These are phyloP conservation scores for Jaculus jaculus DNA, from an alignment of 2,113 vertebrate species.

Conservation along the genomic window DNA sequence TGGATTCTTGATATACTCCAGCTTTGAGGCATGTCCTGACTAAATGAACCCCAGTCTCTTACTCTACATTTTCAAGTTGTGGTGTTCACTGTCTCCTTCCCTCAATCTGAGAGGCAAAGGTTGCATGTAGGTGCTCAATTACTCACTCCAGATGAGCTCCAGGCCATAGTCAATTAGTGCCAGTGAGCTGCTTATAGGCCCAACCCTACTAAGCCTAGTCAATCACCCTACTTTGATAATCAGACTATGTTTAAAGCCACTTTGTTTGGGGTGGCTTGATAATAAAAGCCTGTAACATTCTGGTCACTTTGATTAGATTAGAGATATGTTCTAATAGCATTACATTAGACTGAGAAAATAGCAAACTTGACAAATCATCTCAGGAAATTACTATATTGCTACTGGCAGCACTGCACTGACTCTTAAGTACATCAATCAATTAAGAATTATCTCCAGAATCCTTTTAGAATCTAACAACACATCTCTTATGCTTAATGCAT, in stretches of 20 bases:
- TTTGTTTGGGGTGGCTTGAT: background rate
- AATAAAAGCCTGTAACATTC: background rate
- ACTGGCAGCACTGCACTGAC: background rate
- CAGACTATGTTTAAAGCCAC: background rate
- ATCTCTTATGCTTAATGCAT: background rate
- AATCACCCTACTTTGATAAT: background rate
- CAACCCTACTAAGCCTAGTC: background rate
- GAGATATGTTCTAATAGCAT: background rate
- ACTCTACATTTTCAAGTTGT: background rate
- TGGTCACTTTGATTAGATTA: background rate
- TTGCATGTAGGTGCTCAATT: background rate
- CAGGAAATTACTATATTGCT: background rate
- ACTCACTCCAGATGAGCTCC: background rate
- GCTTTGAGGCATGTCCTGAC: background rate
- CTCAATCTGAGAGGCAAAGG: background rate
- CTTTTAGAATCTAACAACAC: background rate
- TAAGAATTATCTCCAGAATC: background rate
- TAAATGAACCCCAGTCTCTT: background rate
- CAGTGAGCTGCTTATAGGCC: background rate
- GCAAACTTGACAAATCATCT: background rate
- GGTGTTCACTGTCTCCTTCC: background rate
- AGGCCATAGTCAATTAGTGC: background rate
- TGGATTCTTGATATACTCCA: background rate
- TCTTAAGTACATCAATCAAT: constrained; percentile 6
- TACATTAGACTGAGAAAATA: background rate